phyloP scores from a whole-genome alignment of 2,888 invertebrate genomes.

The Mycogona germanica region DNA sequence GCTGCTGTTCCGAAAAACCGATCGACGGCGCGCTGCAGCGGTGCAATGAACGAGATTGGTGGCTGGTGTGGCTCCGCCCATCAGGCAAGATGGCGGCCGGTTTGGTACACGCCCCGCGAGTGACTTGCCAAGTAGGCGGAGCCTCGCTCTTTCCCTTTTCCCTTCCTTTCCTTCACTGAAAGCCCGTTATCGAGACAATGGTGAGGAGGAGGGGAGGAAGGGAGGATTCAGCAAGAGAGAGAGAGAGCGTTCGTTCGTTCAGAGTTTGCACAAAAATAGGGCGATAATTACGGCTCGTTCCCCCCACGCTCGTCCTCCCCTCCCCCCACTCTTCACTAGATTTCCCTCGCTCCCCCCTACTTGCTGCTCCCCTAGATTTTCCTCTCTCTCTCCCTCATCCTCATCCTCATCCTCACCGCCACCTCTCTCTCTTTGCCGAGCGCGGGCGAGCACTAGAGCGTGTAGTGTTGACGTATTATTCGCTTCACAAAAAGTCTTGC shows the following conservation, averaged over 20 bases:
- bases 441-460: conserved; percentile 16
- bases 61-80: no score
- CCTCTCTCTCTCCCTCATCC: neutral
- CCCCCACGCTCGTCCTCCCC: no score
- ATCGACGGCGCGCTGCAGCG: no score
- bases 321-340: no score
- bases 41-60: no score
- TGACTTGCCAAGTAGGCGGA: neutral
- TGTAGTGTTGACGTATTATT: conserved; percentile 20
- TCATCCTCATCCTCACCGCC: neutral
- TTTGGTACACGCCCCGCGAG: neutral
- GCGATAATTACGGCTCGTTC: conserved; percentile 18
- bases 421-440: neutral
- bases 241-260: no score
- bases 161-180: neutral
- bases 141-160: neutral
- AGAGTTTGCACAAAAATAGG: conserved; percentile 16
- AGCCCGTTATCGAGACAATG: no score
- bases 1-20: no score
- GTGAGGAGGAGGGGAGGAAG: neutral
- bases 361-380: conserved; percentile 5
- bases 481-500: conserved; percentile 10
- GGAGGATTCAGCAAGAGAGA: neutral
- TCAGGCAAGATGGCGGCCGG: no score
- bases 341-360: no score